Conservation (phyloP, 2,113 vertebrate species). For the Notarius quadriscutis region DNA sequence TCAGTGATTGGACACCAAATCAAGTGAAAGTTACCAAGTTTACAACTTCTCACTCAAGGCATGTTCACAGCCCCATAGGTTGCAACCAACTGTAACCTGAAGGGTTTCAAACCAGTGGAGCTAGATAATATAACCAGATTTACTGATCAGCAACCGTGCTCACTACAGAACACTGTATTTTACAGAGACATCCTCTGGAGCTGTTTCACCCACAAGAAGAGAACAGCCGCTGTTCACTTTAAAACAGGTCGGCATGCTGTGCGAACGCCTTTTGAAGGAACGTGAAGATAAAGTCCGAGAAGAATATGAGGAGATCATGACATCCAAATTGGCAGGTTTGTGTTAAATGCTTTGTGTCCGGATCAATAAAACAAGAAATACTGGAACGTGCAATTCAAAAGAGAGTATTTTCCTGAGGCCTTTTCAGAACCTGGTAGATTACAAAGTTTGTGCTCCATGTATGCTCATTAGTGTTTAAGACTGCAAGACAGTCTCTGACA, state of each 20-base stretch:
- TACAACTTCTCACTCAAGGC: background rate
- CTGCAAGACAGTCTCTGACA: background rate
- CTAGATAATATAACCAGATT: background rate
- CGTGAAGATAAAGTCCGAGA: slow-evolving; percentile 96
- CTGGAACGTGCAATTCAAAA: background rate
- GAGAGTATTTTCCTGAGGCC: background rate
- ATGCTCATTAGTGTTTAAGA: background rate
- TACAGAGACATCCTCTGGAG: slow-evolving; percentile 82
- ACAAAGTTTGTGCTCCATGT: background rate
- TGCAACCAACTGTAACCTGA: background rate
- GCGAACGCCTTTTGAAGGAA: slow-evolving; percentile 96
- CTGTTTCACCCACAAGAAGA: slow-evolving; percentile 89
- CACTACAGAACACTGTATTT: background rate
- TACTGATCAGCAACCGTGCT: background rate
- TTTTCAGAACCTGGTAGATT: background rate
- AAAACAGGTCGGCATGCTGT: slow-evolving; percentile 97
- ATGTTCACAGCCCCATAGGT: background rate
- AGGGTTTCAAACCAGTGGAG: background rate
- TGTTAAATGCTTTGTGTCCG: background rate
- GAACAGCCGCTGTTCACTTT: slow-evolving; percentile 96
- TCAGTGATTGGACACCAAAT: background rate
- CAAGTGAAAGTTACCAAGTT: background rate
- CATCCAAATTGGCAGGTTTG: slow-evolving; percentile 94
- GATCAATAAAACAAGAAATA: background rate
- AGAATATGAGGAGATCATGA: slow-evolving; percentile 98